Evolutionary conservation across 2,113 vertebrate genomes (phyloP), one percentile per base, ranked within the genome.

Genomic region (Labeo rohita): DNA sequence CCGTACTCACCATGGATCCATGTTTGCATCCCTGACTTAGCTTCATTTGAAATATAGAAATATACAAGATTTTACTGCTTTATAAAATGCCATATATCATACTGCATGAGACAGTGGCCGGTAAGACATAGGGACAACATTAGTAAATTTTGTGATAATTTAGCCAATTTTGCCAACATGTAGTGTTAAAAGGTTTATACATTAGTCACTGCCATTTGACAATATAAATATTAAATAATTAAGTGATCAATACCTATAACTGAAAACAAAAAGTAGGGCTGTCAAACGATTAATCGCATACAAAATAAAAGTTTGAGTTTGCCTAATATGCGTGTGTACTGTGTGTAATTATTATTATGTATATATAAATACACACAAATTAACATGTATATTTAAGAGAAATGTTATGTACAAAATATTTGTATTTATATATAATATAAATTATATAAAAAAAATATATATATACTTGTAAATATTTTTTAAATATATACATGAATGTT

Each of bases 11-110:
- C 95, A 94, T 94, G 1, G 95, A 93, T 94, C 95, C 95, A 85
- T 96, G 94, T 96, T 96, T 96, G 95, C 94, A 94, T 95, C 95
- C 95, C 94, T 96, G 95, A 95, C 95, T 96, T 94, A 94, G 95
- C 95, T 96, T 95, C 91, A 91, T 94, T 93, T 93, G 88, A 95
- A 93, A 96, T 95, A 95, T 93, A 94, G 93, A 94, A 95, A 85
- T 84, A 84, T 93, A 94, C 92, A 95, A 90, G 93, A 92, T 95
- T 95, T 96, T 92, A 95, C 92, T 95, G 88, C 87, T 93, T 94
- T 93, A 89, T 36, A 85, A 91, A 80, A 87, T 8, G 89, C 80
- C 84, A 87, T 28, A 73, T 86, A 84, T 66, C 13, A 82, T 50
- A 85, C 72, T 70, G 15, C 15, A 87, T 85, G 87, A 94, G 89